phyloP scores from a whole-genome alignment of 2,113 vertebrate species.

The Camelus bactrianus region DNA sequence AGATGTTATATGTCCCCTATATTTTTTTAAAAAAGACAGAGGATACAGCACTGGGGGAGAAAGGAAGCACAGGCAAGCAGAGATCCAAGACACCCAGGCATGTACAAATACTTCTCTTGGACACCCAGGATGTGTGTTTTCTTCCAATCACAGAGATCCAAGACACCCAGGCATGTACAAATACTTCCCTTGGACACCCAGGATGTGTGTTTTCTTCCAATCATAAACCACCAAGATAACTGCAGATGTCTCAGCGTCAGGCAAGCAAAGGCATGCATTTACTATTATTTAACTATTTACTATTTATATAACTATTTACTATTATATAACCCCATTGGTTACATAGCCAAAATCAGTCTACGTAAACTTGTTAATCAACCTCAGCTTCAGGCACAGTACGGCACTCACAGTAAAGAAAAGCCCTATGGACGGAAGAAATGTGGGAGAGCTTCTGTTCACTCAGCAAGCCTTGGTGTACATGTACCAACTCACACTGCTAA shows the following conservation, averaged over 20 bases:
- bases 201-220: not conserved
- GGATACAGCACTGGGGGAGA: not conserved
- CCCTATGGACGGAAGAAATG: conserved; percentile 4
- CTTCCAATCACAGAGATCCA: not conserved
- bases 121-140: not conserved
- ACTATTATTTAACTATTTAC: not conserved
- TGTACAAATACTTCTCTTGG: not conserved
- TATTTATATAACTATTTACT: too few species aligned
- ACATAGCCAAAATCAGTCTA: not conserved
- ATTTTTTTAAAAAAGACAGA: too few species aligned
- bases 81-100: not conserved
- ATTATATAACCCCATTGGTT: not conserved
- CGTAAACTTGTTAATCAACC: not conserved
- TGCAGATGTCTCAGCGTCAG: not conserved
- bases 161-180: not conserved
- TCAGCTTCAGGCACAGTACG: too few species aligned
- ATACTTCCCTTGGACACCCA: not conserved
- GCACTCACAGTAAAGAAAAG: conserved; percentile 42
- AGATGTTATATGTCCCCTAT: too few species aligned
- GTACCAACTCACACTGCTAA: conserved; percentile 17
- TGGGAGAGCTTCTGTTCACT: not conserved
- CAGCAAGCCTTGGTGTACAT: not conserved
- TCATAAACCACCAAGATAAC: not conserved
- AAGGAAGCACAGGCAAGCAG: not conserved
- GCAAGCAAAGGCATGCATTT: not conserved